Evolutionary conservation across 35 echinoderm and acorn worm genomes (phyloP), one percentile per base, ranked within the genome.

Genomic region (Apostichopus japonicus): DNA sequence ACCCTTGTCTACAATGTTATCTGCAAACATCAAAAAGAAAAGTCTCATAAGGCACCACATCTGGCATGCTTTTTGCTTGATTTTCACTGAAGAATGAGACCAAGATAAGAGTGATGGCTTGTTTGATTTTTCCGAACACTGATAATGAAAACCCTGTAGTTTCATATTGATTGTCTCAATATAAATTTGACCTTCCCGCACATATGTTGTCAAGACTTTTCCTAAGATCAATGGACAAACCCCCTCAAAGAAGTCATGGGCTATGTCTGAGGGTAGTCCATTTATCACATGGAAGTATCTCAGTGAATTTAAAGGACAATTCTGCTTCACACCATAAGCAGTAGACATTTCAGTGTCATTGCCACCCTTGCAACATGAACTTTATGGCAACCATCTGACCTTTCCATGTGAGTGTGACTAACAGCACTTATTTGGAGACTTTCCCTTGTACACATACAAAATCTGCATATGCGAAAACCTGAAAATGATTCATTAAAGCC

Each of bases 21-120:
- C 24, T 62, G 51, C 86, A 23, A 88, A 21, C 86, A 88, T 88
- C 0, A 88, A 19, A 72, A 88, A 88, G 4, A 67, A 59, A 22
- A 88, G 86, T 23, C 86, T 2, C 62, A 88, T 88, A 1, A 93
- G 23, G 52, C 92, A 93, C 92, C 92, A 93, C 56, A 58, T 65
- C 53, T 93, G 92, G 19, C 55, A 54, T 75, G 92, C 92, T 65
- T 86, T 77, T 82, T 93, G 82, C 53, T 87, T 93, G 6, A 93
- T 27, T 16, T 10, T 55, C 16, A 93, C 80, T 33, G 55, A 25
- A 10, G 54, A 84, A 15, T 19, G 14, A 22, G 80, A 23, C 58
- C 78, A 86, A 25, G 83, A 79, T 79, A 79, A 79, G 27, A 33
- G 13, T 10, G 6, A 87, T 14, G 82, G 92, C 71, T 76, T 89